A percentile compares a stretch with the other conserved stretches of the same genome.
phyloP scores from a whole-genome alignment of 1,140 invertebrate species.

The Aricia agestis region DNA sequence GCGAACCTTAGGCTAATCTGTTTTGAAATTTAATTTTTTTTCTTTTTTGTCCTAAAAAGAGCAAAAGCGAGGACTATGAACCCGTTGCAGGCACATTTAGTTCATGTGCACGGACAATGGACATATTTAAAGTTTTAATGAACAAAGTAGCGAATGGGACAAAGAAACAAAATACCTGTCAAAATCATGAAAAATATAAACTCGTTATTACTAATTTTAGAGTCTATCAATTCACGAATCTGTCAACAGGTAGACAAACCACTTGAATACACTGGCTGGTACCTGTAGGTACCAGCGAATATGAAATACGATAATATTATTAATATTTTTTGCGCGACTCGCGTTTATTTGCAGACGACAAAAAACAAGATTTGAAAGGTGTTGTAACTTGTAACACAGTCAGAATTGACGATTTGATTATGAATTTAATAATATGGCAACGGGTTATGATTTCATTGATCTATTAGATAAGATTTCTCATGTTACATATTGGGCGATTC shows the following conservation, averaged over 20 bases:
- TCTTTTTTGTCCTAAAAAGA: not conserved
- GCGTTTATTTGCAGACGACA: not conserved
- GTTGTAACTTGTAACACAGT: not conserved
- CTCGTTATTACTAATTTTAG: not conserved
- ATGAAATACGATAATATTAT: conserved; percentile 1
- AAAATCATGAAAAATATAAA: not conserved
- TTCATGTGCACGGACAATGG: too few species aligned
- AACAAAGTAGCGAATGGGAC: too few species aligned
- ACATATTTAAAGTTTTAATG: too few species aligned
- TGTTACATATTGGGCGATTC: too few species aligned
- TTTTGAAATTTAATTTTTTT: too few species aligned
- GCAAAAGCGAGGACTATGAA: not conserved
- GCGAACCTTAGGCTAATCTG: too few species aligned
- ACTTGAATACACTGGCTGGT: not conserved
- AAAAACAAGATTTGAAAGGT: conserved; percentile 2
- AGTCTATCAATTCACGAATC: not conserved
- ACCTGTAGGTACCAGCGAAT: not conserved
- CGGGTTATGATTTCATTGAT: not conserved
- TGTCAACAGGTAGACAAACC: not conserved
- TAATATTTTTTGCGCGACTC: not conserved
- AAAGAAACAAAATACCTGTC: too few species aligned
- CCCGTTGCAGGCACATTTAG: too few species aligned
- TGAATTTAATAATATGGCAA: not conserved
- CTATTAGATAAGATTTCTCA: not conserved
- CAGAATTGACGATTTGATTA: not conserved